phyloP scores from a whole-genome alignment of 2,888 invertebrate species.

The Antitype chi region DNA sequence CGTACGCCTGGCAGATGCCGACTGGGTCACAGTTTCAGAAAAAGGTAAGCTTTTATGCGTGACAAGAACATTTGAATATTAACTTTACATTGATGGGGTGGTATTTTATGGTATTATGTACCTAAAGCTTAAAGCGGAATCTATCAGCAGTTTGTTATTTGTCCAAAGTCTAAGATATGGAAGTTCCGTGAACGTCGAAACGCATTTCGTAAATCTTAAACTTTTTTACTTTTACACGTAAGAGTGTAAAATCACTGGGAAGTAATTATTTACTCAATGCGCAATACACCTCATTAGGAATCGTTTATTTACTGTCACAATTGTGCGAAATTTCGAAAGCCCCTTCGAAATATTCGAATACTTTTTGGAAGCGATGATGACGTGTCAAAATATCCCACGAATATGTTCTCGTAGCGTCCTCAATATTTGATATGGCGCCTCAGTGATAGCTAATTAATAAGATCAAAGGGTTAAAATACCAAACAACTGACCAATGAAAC shows the following conservation, averaged over 20 bases:
- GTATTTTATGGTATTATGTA: background rate
- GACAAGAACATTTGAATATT: too few relatives aligned
- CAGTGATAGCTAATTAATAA: constrained; percentile 42
- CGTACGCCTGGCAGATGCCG: too few relatives aligned
- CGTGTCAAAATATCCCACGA: background rate
- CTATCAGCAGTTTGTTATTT: constrained; percentile 5
- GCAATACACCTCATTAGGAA: constrained; percentile 44
- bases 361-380: constrained; percentile 15
- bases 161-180: constrained; percentile 19
- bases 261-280: constrained; percentile 46
- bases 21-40: background rate
- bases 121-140: background rate
- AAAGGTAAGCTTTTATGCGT: background rate
- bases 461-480: constrained; percentile 47
- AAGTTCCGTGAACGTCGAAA: constrained; percentile 52
- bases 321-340: constrained; percentile 47
- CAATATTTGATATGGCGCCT: constrained; percentile 9
- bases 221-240: constrained; percentile 24
- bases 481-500: constrained; percentile 45
- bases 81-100: background rate
- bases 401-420: background rate
- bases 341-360: constrained; percentile 24
- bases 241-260: constrained; percentile 43
- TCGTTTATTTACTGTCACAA: constrained; percentile 46
- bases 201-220: constrained; percentile 39